Evolutionary conservation across 1,140 invertebrate genomes (phyloP), one percentile per base, ranked within the genome.

Genomic region (Leptopilina clavipes): DNA sequence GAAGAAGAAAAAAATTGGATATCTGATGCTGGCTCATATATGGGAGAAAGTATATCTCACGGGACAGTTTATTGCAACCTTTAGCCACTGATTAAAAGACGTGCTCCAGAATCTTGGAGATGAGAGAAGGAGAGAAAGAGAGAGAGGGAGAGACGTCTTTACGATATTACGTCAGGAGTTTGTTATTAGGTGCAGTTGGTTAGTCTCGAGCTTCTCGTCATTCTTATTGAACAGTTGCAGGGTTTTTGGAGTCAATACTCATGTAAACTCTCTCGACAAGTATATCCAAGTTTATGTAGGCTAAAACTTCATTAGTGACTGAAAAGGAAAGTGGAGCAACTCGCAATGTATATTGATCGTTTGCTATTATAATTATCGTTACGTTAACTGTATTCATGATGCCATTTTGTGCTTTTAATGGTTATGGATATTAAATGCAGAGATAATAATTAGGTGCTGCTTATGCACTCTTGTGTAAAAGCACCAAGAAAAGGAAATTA

Each of bases 61-160:
- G 19, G 22, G 59, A 65, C 59, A 65, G 22, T 31, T 31, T 65
- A 65, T 65, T 65, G 25, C 59, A 65, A 65, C 59, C 22, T 65
- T 65, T 65, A 37, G 22, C 8, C 22, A 65, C 59, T 65, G 59
- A 65, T 65, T 65, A 65, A 65, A 65, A 65, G 59, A 65, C 59
- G 59, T 65, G 59, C 25, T 31, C 22, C 12, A 25, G 59, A 31
- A 65, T 7, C 12, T 14, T 31, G 22, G 56, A 25, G 10, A n/a
- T 65, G 59, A 65, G 59, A 65, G n/a, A n/a, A n/a, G n/a, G n/a
- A n/a, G n/a, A n/a, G n/a, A n/a, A n/a, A n/a, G n/a, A n/a, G n/a
- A n/a, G n/a, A n/a, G n/a, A n/a, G n/a, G n/a, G n/a, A n/a, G n/a
- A n/a, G n/a, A 31, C 22, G n/a, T 65, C 25, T 25, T 25, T 14